These are phyloP conservation scores for Platycercus adscitus DNA, from an alignment of 2,113 vertebrate genomes.

Conservation along the genomic window DNA sequence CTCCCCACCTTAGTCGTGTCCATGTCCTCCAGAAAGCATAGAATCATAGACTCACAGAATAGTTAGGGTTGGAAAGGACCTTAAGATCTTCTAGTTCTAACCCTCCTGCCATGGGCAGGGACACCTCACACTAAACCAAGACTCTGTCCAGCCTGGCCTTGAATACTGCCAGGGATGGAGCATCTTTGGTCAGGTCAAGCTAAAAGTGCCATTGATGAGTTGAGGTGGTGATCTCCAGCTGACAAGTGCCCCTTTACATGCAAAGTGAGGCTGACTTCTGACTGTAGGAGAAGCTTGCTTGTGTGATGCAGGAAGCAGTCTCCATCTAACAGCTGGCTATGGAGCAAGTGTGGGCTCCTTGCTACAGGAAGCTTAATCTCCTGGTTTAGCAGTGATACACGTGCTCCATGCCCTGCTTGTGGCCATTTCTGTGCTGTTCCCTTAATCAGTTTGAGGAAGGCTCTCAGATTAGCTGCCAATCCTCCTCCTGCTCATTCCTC, in stretches of 20 bases:
- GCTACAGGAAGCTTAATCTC: not conserved
- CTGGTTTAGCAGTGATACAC: not conserved
- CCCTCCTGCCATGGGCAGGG: not conserved
- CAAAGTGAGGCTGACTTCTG: not conserved
- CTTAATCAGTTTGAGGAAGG: not conserved
- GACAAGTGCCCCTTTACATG: not conserved
- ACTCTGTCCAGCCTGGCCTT: not conserved
- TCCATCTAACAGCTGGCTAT: not conserved
- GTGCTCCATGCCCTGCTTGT: not conserved
- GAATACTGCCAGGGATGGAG: not conserved
- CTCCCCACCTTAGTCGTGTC: not conserved
- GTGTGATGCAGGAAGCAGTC: not conserved
- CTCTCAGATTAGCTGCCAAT: not conserved
- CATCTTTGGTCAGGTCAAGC: not conserved
- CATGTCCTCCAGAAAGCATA: not conserved
- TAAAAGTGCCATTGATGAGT: not conserved
- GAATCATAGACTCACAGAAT: too few species aligned
- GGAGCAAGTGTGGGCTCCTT: not conserved
- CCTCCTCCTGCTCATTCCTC: not conserved
- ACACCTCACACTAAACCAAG: not conserved
- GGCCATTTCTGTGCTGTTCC: not conserved
- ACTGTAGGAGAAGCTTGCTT: not conserved
- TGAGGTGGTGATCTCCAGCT: not conserved
- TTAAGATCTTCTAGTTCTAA: too few species aligned
- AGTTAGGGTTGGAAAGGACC: too few species aligned